Percentiles rank a stretch among this genome's conserved stretches.
phyloP scores from a whole-genome alignment of 2,113 vertebrate genomes.

The Arenaria interpres region DNA sequence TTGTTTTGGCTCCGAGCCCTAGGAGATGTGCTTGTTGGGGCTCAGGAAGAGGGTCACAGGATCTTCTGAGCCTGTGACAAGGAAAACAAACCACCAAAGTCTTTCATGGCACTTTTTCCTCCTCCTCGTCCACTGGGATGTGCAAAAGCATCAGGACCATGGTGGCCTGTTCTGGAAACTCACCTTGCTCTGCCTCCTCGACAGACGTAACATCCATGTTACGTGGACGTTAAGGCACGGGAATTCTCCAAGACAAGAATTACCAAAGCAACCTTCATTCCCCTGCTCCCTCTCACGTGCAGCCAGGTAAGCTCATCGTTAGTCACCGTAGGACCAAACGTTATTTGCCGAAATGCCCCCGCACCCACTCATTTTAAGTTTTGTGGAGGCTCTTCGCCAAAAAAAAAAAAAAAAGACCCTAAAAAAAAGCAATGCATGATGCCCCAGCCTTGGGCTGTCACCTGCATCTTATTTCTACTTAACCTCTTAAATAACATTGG shows the following conservation, averaged over 20 bases:
- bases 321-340: background rate
- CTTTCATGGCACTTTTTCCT: background rate
- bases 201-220: rapidly evolving
- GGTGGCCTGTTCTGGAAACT: background rate
- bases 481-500: conserved; percentile 67
- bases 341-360: background rate
- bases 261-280: background rate
- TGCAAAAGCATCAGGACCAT: background rate
- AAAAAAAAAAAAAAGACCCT: background rate
- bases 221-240: background rate
- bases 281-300: background rate
- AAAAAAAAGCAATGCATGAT: background rate
- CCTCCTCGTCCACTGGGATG: background rate
- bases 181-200: background rate
- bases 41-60: background rate
- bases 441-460: conserved; percentile 57
- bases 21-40: background rate
- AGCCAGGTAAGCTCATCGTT: background rate
- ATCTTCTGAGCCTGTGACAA: background rate
- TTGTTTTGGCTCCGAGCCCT: background rate
- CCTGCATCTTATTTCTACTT: conserved; percentile 71
- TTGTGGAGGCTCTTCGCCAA: background rate
- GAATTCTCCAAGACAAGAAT: background rate
- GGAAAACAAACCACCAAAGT: background rate
- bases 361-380: background rate